Evolutionary conservation across 2,888 invertebrate genomes (phyloP).

Genomic region (Schizaphis graminum): DNA sequence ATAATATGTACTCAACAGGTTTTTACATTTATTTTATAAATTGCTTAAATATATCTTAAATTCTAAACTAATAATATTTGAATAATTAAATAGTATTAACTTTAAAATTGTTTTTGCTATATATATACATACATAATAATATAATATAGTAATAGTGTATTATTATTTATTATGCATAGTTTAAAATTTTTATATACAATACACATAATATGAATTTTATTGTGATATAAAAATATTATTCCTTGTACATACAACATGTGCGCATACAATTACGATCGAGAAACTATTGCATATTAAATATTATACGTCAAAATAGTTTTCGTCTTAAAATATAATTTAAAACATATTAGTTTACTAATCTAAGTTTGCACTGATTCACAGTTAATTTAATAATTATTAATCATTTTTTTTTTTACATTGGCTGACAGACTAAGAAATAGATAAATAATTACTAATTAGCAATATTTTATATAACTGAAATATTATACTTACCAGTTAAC

Average conservation of each 20-base stretch:
- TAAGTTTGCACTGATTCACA: no score
- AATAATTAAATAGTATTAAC: no score
- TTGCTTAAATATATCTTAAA: not conserved
- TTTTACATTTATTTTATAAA: conserved; percentile 6
- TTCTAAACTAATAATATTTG: no score
- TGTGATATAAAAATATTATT: not conserved
- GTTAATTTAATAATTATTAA: not conserved
- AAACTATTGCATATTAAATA: no score
- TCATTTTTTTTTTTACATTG: not conserved
- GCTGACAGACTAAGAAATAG: not conserved
- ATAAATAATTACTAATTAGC: not conserved
- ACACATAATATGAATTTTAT: not conserved
- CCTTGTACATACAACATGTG: no score
- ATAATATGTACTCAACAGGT: not conserved
- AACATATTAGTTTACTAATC: no score
- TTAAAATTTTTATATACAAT: no score
- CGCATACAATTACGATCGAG: no score
- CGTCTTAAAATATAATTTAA: no score
- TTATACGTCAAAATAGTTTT: no score
- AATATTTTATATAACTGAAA: no score
- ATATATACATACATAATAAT: not conserved
- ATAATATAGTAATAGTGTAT: not conserved
- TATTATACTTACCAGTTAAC: not conserved
- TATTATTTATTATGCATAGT: no score
- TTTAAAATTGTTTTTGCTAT: not conserved